Conservation (phyloP, 2,797 vertebrate genomes). For the Atherinosoma microstoma region DNA sequence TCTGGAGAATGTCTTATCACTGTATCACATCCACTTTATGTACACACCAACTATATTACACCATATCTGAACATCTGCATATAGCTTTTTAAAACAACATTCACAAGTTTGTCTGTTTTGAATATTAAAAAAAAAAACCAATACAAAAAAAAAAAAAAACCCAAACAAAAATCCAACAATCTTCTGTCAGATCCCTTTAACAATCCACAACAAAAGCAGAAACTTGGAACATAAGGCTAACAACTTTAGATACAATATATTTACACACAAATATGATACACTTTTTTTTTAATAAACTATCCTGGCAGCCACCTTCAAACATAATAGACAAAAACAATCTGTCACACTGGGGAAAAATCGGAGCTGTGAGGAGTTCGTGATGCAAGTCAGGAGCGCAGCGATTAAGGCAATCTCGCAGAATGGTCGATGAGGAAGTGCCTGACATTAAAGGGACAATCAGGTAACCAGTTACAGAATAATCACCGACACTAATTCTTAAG, state of each 20-base stretch:
- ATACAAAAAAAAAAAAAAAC: slow-evolving; percentile 59
- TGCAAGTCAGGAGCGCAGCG: slow-evolving; percentile 49
- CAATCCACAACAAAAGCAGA: slow-evolving; percentile 65
- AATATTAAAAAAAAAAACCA: slow-evolving; percentile 78
- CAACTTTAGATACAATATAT: slow-evolving; percentile 71
- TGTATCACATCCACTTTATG: slow-evolving; percentile 45
- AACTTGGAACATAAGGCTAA: slow-evolving; percentile 54
- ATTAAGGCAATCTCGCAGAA: slow-evolving; percentile 76
- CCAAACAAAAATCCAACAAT: slow-evolving; percentile 14
- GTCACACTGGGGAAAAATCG: slow-evolving; percentile 43
- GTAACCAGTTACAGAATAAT: slow-evolving; percentile 65
- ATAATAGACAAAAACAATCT: slow-evolving; percentile 35
- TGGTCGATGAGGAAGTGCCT: slow-evolving; percentile 44
- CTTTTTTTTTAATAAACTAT: slow-evolving; percentile 56
- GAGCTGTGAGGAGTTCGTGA: slow-evolving; percentile 15
- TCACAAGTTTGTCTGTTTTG: slow-evolving; percentile 62
- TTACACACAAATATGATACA: slow-evolving; percentile 76
- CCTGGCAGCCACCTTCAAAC: slow-evolving; percentile 41
- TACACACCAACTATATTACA: slow-evolving; percentile 53
- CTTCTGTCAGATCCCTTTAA: slow-evolving; percentile 48
- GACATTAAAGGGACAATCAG: slow-evolving; percentile 65
- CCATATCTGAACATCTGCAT: slow-evolving; percentile 69
- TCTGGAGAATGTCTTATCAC: slow-evolving; percentile 37
- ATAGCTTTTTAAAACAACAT: slow-evolving; percentile 64
- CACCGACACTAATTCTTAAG: slow-evolving; percentile 70